Evolutionary conservation across 2,888 invertebrate species (phyloP), one percentile per base, ranked within the genome.

Genomic region (Harpalus rufipes): DNA sequence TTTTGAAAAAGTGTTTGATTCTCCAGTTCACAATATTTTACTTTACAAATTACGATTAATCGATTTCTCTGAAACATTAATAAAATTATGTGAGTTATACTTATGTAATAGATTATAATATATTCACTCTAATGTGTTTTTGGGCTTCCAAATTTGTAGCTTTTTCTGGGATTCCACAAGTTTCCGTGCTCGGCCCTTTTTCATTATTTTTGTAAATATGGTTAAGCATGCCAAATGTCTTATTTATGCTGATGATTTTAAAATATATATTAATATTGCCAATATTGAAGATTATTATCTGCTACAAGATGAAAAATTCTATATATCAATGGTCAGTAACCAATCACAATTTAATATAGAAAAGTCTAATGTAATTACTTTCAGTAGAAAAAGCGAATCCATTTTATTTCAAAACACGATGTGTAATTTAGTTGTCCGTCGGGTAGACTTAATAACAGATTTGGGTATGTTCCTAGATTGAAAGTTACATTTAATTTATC

Each of bases 221-320:
- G 14, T 63, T 10, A 63, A 63, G 63, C 21, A 63, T 21, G 21
- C 21, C 3, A 63, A 63, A 3, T 63, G 63, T 63, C 63, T 18
- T 63, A 63, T 63, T 5, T 63, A 10, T 63, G 63, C 63, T 0
- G 63, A 63, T 8, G 63, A 63, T 63, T 63, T 18, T 63, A 63
- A 21, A 63, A 18, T 63, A 2, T 63, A 7, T 18, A 63, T 21
- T 1, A 63, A 16, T 21, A 21, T 63, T 21, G 10, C 63, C 16
- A 21, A 21, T 63, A 18, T 63, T 21, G 25, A 21, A 18, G 63
- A 63, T 18, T 7, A 2, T 63, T 18, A 18, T 63, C 63, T 18
- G 18, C 21, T 63, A 21, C 63, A 63, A 18, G 63, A 63, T 21
- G 63, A 63, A 3, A 21, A 63, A 63, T 21, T 18, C 63, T 63